Conservation (phyloP, 2,888 invertebrate genomes). For the Allolobophora icterica region DNA sequence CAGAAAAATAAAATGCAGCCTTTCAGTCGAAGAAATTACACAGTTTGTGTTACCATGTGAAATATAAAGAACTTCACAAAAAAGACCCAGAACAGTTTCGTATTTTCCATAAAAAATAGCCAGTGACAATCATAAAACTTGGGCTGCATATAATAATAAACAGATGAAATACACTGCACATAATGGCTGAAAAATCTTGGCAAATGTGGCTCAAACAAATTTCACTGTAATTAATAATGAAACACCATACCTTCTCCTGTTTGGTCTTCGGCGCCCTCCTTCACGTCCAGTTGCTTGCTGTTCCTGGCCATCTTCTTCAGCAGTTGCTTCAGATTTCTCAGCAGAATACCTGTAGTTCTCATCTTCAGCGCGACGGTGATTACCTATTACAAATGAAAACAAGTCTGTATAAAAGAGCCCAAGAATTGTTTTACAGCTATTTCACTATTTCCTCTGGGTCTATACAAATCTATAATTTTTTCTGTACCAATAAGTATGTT, state of each 20-base stretch:
- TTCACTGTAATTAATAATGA: neutral
- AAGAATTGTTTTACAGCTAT: neutral
- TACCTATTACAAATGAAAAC: neutral
- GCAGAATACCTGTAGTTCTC: conserved; percentile 13
- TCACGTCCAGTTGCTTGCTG: neutral
- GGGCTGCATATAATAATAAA: neutral
- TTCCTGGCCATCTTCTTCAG: neutral
- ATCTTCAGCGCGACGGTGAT: neutral
- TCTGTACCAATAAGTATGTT: neutral
- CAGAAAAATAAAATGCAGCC: neutral
- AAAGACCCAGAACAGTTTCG: neutral
- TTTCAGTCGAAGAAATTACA: neutral
- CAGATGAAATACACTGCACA: too few relatives aligned
- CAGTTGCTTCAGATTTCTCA: neutral
- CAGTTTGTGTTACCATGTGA: neutral
- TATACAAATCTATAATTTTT: neutral
- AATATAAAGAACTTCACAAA: too few relatives aligned
- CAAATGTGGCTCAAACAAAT: neutral
- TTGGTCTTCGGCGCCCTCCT: neutral
- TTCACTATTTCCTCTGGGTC: neutral
- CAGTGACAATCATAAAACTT: conserved; percentile 8
- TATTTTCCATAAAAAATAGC: neutral
- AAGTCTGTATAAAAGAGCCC: neutral
- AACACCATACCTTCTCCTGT: conserved; percentile 1
- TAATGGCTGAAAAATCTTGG: too few relatives aligned